phyloP scores from a whole-genome alignment of 2,888 invertebrate genomes.

The Lagria hirta region DNA sequence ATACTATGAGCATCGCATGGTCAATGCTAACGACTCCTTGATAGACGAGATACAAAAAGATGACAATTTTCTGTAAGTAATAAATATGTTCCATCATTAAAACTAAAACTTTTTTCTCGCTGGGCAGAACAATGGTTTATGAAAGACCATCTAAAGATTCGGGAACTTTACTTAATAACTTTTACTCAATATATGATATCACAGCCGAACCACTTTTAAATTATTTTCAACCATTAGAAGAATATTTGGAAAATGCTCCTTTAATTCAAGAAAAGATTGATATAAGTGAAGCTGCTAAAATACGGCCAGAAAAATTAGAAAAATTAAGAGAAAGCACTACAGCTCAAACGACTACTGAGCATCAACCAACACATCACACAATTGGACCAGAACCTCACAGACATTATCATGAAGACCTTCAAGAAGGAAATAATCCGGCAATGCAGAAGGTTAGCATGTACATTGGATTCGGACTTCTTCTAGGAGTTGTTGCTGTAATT shows the following conservation, averaged over 20 bases:
- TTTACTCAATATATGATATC: constrained; percentile 56
- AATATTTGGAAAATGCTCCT: constrained; percentile 58
- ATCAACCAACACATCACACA: background rate
- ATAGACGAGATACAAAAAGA: constrained; percentile 32
- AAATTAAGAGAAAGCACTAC: too few relatives aligned
- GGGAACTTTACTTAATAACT: constrained; percentile 57
- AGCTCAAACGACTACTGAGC: background rate
- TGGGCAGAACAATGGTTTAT: constrained; percentile 41
- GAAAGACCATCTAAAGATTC: constrained; percentile 54
- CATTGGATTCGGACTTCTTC: constrained; percentile 26
- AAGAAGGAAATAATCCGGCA: background rate
- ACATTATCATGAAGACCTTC: constrained; percentile 4
- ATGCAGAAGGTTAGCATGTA: constrained; percentile 27
- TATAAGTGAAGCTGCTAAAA: too few relatives aligned
- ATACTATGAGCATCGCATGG: constrained; percentile 33
- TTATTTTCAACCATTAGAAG: constrained; percentile 60
- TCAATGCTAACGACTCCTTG: constrained; percentile 18
- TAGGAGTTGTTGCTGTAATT: constrained; percentile 15
- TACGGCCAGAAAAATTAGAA: too few relatives aligned
- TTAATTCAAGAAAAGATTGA: constrained; percentile 28
- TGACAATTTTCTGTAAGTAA: constrained; percentile 37
- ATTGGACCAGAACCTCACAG: constrained; percentile 1
- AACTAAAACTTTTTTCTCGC: too few relatives aligned
- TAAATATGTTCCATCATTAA: too few relatives aligned
- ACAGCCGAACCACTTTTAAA: constrained; percentile 58